Conservation (phyloP, 2,888 invertebrate genomes). For the Halictus quadricinctus region DNA sequence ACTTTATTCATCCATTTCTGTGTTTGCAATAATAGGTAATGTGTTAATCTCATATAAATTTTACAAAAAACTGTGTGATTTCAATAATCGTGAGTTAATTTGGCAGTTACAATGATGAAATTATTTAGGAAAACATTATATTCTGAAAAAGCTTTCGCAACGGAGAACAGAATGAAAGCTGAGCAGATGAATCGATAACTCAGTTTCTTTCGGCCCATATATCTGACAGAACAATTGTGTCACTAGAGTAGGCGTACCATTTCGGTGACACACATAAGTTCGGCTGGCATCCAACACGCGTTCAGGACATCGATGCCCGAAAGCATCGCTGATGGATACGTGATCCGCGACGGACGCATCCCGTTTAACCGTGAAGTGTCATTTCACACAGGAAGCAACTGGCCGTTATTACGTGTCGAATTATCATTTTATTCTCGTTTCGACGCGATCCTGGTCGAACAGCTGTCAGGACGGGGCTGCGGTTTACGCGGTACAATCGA, state of each 20-base stretch:
- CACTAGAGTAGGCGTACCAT: constrained; percentile 38
- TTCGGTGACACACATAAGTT: constrained; percentile 22
- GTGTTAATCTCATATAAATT: too few relatives aligned
- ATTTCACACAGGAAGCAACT: constrained; percentile 47
- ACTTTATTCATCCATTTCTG: too few relatives aligned
- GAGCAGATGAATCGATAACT: neutral
- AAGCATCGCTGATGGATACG: constrained; percentile 31
- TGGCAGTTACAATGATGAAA: too few relatives aligned
- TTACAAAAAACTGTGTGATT: too few relatives aligned
- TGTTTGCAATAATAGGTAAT: too few relatives aligned
- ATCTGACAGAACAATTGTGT: constrained; percentile 6
- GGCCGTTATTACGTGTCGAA: constrained; percentile 30
- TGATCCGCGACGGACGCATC: constrained; percentile 36
- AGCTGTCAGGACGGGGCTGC: constrained; percentile 52
- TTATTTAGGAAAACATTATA: too few relatives aligned
- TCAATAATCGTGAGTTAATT: too few relatives aligned
- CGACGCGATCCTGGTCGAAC: constrained; percentile 41
- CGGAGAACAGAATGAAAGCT: neutral
- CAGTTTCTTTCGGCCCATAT: neutral
- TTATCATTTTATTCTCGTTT: constrained; percentile 55
- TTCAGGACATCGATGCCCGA: constrained; percentile 14
- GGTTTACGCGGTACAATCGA: constrained; percentile 29
- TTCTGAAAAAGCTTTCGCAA: neutral
- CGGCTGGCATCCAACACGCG: neutral
- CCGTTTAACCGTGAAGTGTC: constrained; percentile 33